Percentiles rank a stretch among this genome's conserved stretches.
Evolutionary conservation across 2,888 invertebrate genomes (phyloP).

Genomic region (Hemithea aestivaria): DNA sequence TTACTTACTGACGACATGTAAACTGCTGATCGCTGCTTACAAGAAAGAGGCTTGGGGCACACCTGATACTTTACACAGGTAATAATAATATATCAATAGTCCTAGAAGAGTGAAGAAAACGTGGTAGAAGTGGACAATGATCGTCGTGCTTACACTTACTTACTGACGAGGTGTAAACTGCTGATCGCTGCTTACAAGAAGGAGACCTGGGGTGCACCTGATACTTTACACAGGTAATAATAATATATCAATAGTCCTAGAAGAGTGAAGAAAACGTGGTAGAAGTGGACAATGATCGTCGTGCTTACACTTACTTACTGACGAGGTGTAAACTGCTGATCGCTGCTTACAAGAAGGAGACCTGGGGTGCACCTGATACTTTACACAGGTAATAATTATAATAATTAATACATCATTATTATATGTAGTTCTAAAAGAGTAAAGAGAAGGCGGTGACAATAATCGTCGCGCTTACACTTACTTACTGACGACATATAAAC

Average conservation of each 20-base stretch:
- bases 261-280: slow-evolving; percentile 45
- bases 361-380: slow-evolving; percentile 28
- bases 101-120: slow-evolving; percentile 37
- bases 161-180: slow-evolving; percentile 59
- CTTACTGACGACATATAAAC: no score
- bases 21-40: no score
- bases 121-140: slow-evolving; percentile 49
- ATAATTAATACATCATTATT: no score
- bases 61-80: no score
- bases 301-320: slow-evolving; percentile 59
- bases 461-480: no score
- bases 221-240: slow-evolving; percentile 49
- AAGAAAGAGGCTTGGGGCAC: no score
- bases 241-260: no score
- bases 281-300: slow-evolving; percentile 46
- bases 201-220: slow-evolving; percentile 23
- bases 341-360: slow-evolving; percentile 46
- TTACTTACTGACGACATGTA: no score
- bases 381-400: slow-evolving; percentile 52
- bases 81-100: no score
- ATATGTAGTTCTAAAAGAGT: no score
- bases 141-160: slow-evolving; percentile 57
- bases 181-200: slow-evolving; percentile 51
- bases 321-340: slow-evolving; percentile 59
- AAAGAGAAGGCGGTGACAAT: no score